Evolutionary conservation across 92 coral and sea anemone genomes (phyloP).

Genomic region (Meandrina meandrites): DNA sequence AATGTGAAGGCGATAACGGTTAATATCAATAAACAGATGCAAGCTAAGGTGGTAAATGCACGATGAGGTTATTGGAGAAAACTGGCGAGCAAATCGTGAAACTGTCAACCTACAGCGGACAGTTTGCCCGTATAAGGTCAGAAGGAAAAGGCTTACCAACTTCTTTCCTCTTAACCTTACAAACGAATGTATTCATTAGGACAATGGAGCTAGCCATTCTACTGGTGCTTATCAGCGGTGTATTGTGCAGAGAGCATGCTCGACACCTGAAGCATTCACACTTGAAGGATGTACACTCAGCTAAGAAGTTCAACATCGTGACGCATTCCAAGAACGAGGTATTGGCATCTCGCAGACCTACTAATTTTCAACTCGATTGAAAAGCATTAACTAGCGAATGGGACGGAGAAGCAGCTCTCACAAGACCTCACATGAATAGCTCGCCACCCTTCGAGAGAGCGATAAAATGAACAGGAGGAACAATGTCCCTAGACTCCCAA

Average conservation of each 20-base stretch:
- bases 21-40: too few species aligned
- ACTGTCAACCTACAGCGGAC: not conserved
- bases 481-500: too few species aligned
- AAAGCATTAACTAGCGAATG: too few species aligned
- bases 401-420: too few species aligned
- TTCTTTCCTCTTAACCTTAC: not conserved
- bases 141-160: not conserved
- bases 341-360: not conserved
- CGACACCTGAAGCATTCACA: not conserved
- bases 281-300: not conserved
- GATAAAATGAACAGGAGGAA: too few species aligned
- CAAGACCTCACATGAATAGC: too few species aligned
- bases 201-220: constrained; percentile 15
- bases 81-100: not conserved
- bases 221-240: constrained; percentile 28
- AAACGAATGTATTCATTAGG: not conserved
- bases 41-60: too few species aligned
- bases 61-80: too few species aligned
- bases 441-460: too few species aligned
- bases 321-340: constrained; percentile 18
- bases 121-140: not conserved
- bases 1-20: too few species aligned
- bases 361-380: not conserved
- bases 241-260: constrained; percentile 30
- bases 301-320: constrained; percentile 40